Evolutionary conservation across 1,140 invertebrate species (phyloP).

Genomic region (Helicoverpa zea): DNA sequence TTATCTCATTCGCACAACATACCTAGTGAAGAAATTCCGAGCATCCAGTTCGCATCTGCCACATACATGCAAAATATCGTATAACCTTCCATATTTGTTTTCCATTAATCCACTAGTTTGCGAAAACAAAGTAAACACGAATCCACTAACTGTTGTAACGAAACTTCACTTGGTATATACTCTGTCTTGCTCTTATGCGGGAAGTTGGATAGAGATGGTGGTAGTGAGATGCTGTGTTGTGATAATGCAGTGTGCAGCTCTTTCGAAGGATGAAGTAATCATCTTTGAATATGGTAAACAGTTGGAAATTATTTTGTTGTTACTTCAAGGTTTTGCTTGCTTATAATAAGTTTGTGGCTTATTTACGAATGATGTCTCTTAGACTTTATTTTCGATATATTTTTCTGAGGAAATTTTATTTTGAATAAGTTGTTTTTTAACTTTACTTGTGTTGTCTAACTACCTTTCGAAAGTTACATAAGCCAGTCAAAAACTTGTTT

Average conservation of each 20-base stretch:
- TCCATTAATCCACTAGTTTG: slow-evolving; percentile 61
- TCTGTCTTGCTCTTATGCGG: not conserved
- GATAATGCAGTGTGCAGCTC: slow-evolving; percentile 28
- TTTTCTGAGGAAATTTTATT: too few species aligned
- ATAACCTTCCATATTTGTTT: slow-evolving; percentile 60
- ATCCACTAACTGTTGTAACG: slow-evolving; percentile 45
- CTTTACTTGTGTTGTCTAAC: not conserved
- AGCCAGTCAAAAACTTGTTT: too few species aligned
- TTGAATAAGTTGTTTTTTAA: too few species aligned
- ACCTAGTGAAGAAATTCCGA: slow-evolving; percentile 39
- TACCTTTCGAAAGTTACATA: too few species aligned
- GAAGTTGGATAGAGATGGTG: slow-evolving; percentile 1
- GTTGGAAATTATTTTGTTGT: slow-evolving; percentile 4
- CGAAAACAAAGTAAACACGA: slow-evolving; percentile 57
- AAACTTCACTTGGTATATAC: slow-evolving; percentile 40
- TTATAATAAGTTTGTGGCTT: not conserved
- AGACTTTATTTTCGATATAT: not conserved
- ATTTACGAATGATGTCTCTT: not conserved
- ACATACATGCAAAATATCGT: slow-evolving; percentile 45
- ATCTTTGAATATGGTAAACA: slow-evolving; percentile 40
- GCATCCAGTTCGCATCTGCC: slow-evolving; percentile 37
- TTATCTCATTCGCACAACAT: slow-evolving; percentile 29
- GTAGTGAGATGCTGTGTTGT: slow-evolving; percentile 12
- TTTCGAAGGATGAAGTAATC: slow-evolving; percentile 26
- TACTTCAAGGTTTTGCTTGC: not conserved